Evolutionary conservation across 2,113 vertebrate genomes (phyloP).

Genomic region (Lophura nycthemera): DNA sequence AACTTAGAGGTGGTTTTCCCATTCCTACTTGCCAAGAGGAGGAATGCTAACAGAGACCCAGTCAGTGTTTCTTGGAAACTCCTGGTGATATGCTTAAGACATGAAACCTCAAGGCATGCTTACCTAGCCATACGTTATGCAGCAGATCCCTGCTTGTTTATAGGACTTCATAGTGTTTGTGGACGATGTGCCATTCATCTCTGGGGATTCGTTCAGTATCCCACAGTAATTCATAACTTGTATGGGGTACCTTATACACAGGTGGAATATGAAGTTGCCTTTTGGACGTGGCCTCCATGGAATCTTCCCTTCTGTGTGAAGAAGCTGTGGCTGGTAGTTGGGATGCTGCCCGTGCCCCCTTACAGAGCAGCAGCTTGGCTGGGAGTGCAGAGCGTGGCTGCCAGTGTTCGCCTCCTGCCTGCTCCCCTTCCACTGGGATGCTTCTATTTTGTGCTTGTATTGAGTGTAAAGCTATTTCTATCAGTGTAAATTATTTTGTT

Average conservation of each 20-base stretch:
- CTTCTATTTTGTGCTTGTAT: not conserved
- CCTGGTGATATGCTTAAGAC: not conserved
- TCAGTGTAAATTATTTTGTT: not conserved
- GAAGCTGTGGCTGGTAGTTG: not conserved
- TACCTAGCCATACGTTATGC: not conserved
- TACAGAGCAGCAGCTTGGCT: not conserved
- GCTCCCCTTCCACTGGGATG: not conserved
- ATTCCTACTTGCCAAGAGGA: not conserved
- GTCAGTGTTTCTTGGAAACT: not conserved
- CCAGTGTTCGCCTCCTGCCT: not conserved
- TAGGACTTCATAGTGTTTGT: rapidly evolving
- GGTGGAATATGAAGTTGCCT: not conserved
- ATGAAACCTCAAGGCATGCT: not conserved
- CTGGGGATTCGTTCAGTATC: not conserved
- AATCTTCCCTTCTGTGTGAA: not conserved
- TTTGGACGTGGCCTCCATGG: not conserved
- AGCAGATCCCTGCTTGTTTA: not conserved
- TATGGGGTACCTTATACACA: not conserved
- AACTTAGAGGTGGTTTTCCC: not conserved
- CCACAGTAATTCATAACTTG: not conserved
- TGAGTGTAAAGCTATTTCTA: not conserved
- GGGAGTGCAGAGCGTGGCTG: not conserved
- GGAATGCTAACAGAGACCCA: not conserved
- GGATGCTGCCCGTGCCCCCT: not conserved
- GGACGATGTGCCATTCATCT: not conserved